Evolutionary conservation across 92 coral and sea anemone species (phyloP).

Genomic region (Nematostella vectensis): DNA sequence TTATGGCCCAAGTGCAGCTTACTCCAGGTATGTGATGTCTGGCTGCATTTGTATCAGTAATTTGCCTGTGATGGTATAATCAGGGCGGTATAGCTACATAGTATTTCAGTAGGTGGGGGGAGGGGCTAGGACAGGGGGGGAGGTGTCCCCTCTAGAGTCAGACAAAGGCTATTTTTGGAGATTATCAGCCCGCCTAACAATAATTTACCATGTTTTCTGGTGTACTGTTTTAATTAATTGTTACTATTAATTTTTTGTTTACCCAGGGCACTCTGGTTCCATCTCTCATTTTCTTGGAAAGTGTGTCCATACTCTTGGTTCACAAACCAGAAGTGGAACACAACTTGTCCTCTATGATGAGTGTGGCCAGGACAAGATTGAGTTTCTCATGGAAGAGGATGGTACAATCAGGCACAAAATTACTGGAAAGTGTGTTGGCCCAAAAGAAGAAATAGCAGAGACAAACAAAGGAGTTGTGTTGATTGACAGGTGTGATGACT

Average conservation of each 20-base stretch:
- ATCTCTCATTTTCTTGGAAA: slow-evolving; percentile 44
- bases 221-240: neutral
- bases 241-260: neutral
- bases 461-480: slow-evolving; percentile 22
- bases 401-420: slow-evolving; percentile 41
- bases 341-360: slow-evolving; percentile 36
- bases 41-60: no score
- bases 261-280: slow-evolving; percentile 37
- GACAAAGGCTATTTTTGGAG: no score
- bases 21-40: slow-evolving; percentile 43
- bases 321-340: slow-evolving; percentile 7
- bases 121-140: no score
- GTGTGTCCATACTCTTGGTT: slow-evolving; percentile 38
- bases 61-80: no score
- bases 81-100: no score
- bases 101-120: no score
- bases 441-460: slow-evolving; percentile 17
- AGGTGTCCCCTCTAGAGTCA: no score
- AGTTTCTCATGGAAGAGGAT: slow-evolving; percentile 34
- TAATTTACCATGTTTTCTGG: no score
- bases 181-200: no score
- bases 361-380: slow-evolving; percentile 27
- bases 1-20: slow-evolving; percentile 22
- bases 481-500: slow-evolving; percentile 33
- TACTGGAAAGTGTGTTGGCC: slow-evolving; percentile 37